Base-by-base conservation (phyloP, 2,113 vertebrate genomes). In the Excalfactoria chinensis region DNA sequence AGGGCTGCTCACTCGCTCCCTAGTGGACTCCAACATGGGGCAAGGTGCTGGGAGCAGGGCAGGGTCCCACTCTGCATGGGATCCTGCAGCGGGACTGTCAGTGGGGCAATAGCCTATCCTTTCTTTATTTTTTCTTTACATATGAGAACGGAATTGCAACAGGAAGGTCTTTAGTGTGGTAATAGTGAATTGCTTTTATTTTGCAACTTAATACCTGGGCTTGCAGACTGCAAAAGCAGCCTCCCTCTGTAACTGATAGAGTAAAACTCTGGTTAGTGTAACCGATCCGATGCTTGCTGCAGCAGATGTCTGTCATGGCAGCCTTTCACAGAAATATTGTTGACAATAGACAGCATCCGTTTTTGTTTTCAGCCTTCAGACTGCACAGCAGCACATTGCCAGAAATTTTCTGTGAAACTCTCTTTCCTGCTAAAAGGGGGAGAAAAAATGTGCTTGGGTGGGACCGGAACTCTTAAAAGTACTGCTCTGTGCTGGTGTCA, bases 261-360 rank as follows among this genome's bases (percentile, higher is more conserved):
- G 95, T 11, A 28, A 66, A n/a, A 34, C 63, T 90, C 77, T 85
- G 92, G 77, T 84, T 77, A 76, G 64, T 22, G 85, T 90, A 63
- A 93, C 62, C 12, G 95, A 96, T 88, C 79, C 34, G 86, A 83
- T 95, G 9, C 72, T 80, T 23, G 75, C 94, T 59, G 69, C 18
- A 89, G 93, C 86, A 93, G 93, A 96, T 95, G 93, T 96, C 92
- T 9, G 35, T 66, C 63, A 2, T 41, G 88, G 84, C 95, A 97
- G 93, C 92, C 89, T 96, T 78, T 96, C 93, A 80, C 41, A 95
- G 80, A n/a, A 78, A 16, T 30, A 13, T 32, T 94, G 91, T 43
- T 95, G 96, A 95, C 90, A 89, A 90, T 88, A 93, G 79, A 89
- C 46, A 82, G 94, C 86, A 72, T 94, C 84, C 23, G 34, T 60